Percentiles rank a stretch among this genome's conserved stretches.
Evolutionary conservation across 2,888 invertebrate genomes (phyloP).

Genomic region (Thumatha senex): DNA sequence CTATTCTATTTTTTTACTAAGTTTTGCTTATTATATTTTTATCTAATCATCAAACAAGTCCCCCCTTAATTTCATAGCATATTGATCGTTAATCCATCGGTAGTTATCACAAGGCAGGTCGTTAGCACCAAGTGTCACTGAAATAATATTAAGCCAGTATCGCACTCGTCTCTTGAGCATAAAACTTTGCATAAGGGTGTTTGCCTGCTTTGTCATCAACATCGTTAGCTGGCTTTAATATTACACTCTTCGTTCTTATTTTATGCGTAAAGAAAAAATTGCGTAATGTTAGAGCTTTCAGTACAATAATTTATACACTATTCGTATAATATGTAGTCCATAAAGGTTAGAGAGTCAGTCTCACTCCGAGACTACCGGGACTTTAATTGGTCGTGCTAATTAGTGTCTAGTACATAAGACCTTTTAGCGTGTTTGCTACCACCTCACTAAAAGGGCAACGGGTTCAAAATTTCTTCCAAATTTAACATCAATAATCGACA

Average conservation of each 20-base stretch:
- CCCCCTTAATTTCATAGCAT: slow-evolving; percentile 2
- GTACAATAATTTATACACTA: neutral
- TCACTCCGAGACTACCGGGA: too few species aligned
- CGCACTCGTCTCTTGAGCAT: slow-evolving; percentile 20
- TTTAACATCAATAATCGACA: too few species aligned
- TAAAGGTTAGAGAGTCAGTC: too few species aligned
- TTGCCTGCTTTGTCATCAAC: slow-evolving; percentile 27
- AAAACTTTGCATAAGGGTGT: slow-evolving; percentile 33
- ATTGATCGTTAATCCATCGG: slow-evolving; percentile 18
- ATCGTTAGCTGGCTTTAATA: slow-evolving; percentile 39
- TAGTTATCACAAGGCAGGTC: slow-evolving; percentile 13
- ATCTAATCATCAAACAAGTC: neutral
- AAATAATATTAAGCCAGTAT: slow-evolving; percentile 27
- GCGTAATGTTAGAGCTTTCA: slow-evolving; percentile 6
- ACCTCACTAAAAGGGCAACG: too few species aligned
- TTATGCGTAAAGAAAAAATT: slow-evolving; percentile 15
- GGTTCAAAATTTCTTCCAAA: too few species aligned
- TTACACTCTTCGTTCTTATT: slow-evolving; percentile 17
- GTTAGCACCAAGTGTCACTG: slow-evolving; percentile 15
- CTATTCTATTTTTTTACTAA: too few species aligned
- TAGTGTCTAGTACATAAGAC: too few species aligned
- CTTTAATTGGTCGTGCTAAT: too few species aligned
- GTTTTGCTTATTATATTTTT: too few species aligned
- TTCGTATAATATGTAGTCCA: neutral
- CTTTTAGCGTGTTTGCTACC: too few species aligned